Percentiles rank a stretch among this genome's conserved stretches.
These are phyloP conservation scores for Vulpes lagopus DNA, from an alignment of 2,113 vertebrate genomes.

Conservation along the genomic window DNA sequence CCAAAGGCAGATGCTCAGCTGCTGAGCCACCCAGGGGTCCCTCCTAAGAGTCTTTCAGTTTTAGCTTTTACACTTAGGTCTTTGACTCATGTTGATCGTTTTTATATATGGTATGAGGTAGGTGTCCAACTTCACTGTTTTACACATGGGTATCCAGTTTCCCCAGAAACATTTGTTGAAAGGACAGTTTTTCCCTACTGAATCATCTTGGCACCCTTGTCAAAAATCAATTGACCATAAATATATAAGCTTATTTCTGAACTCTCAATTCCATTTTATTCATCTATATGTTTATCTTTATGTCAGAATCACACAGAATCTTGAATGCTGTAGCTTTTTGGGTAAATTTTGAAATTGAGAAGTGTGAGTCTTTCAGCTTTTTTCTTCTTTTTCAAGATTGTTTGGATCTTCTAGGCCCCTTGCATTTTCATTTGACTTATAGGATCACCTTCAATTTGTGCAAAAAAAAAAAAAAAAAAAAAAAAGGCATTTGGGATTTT, in stretches of 20 bases:
- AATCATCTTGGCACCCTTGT: not conserved
- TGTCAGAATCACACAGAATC: not conserved
- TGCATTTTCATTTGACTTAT: conserved; percentile 22
- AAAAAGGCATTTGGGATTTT: not conserved
- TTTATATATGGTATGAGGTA: not conserved
- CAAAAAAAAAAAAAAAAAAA: not conserved
- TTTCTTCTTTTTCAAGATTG: not conserved
- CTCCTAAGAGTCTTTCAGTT: not conserved
- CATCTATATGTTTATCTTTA: not conserved
- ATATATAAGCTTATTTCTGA: not conserved
- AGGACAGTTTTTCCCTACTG: not conserved
- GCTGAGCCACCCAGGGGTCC: no score
- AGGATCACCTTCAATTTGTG: not conserved
- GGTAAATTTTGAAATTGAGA: not conserved
- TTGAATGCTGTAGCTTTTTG: not conserved
- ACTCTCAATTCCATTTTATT: not conserved
- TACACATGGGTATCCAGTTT: not conserved
- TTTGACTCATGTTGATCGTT: conserved; percentile 32
- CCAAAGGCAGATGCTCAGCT: no score
- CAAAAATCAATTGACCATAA: conserved; percentile 41
- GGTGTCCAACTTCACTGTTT: not conserved
- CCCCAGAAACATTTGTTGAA: conserved; percentile 34
- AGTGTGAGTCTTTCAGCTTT: not conserved
- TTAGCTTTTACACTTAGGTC: not conserved
- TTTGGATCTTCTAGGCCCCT: not conserved